Evolutionary conservation across 2,888 invertebrate genomes (phyloP).

Genomic region (Plusia festucae): DNA sequence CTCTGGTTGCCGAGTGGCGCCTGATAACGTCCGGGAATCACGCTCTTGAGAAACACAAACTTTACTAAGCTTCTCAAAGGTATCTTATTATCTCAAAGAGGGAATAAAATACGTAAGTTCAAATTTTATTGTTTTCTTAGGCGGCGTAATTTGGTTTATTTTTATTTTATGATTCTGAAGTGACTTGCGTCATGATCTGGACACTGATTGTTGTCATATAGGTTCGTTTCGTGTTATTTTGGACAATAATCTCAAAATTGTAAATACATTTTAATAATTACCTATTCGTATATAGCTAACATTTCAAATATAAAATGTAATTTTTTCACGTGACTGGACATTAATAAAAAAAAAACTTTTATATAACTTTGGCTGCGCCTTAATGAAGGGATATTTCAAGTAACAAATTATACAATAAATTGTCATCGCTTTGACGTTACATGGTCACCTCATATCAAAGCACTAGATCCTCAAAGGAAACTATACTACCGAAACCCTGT

Average conservation of each 20-base stretch:
- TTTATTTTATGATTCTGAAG: conserved; percentile 44
- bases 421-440: neutral
- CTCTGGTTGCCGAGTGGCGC: conserved; percentile 56
- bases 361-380: no score
- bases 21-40: conserved; percentile 62
- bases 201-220: conserved; percentile 18
- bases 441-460: neutral
- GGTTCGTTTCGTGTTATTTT: conserved; percentile 6
- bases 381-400: no score
- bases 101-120: conserved; percentile 59
- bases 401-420: neutral
- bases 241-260: neutral
- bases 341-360: no score
- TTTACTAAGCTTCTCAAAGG: conserved; percentile 62
- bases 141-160: conserved; percentile 48
- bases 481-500: neutral
- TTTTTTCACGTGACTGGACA: no score
- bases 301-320: no score
- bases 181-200: conserved; percentile 26
- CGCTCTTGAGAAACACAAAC: conserved; percentile 63
- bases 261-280: no score
- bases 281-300: no score
- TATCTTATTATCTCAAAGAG: conserved; percentile 61
- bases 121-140: conserved; percentile 54
- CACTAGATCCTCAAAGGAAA: neutral